Conservation (phyloP, 1,140 invertebrate species). For the Bombus soroeensis region DNA sequence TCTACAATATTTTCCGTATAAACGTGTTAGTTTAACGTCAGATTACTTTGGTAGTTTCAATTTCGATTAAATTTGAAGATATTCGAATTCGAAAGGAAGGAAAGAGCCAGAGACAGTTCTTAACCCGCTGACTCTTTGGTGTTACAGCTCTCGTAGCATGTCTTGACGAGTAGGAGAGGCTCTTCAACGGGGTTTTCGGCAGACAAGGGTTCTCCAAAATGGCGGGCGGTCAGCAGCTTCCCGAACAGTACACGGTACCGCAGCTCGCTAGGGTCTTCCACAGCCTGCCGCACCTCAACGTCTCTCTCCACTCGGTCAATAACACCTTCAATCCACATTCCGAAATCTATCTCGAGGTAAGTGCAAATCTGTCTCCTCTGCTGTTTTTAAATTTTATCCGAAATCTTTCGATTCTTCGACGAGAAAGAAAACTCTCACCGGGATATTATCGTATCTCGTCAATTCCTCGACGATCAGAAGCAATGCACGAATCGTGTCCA, state of each 20-base stretch:
- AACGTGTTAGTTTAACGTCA: background rate
- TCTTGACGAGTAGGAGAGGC: conserved; percentile 81
- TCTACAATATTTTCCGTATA: background rate
- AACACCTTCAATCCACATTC: conserved; percentile 94
- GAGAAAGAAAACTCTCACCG: background rate
- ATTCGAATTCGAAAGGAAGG: background rate
- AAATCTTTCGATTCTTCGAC: background rate
- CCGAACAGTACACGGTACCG: conserved; percentile 91
- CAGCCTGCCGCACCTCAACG: conserved; percentile 93
- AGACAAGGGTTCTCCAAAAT: conserved; percentile 80
- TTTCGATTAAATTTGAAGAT: background rate
- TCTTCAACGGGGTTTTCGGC: conserved; percentile 76
- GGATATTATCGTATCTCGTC: background rate
- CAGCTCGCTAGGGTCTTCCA: conserved; percentile 93
- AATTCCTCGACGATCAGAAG: background rate
- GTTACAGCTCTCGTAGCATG: conserved; percentile 80
- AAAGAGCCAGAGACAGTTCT: background rate
- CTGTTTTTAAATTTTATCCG: background rate
- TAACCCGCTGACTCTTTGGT: conserved; percentile 18
- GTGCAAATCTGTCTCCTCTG: background rate
- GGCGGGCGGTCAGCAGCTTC: conserved; percentile 83
- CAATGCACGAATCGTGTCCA: background rate
- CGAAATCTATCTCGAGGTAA: conserved; percentile 93
- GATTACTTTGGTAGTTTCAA: background rate
- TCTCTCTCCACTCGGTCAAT: conserved; percentile 93